Evolutionary conservation across 1,140 invertebrate species (phyloP), one percentile per base, ranked within the genome.

Genomic region (Mylabris phalerata): DNA sequence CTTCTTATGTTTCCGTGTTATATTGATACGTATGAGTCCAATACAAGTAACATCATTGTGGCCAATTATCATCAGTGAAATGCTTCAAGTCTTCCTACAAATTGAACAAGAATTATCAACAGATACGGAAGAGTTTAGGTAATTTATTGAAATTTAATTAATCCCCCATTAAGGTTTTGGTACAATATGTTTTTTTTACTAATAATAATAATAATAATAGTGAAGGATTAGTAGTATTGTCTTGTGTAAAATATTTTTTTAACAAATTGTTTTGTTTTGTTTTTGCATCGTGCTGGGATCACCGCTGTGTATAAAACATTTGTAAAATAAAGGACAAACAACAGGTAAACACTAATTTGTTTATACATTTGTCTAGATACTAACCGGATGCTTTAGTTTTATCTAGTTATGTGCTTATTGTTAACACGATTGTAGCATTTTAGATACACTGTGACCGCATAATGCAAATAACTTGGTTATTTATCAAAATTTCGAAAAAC

Each of bases 61-160:
- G 94, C 94, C 94, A 4, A 89, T 91, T 42, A 93, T 97, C 66
- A 92, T 96, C 51, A 92, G 90, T 44, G 94, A 97, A 82, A 83
- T 96, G 78, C 89, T 94, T 55, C 90, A 94, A 78, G 91, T 94
- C 3, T 90, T 95, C 64, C 75, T 94, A 27, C 88, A 92, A 70
- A 91, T 96, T 67, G 93, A 96, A 73, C 89, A 93, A 68, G 90
- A 95, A 69, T 72, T 95, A 9, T 83, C 80, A 42, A 84, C 84
- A 32, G 88, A 92, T 60, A 82, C 80, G 9, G 90, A 92, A 69
- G 87, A 91, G 68, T 87, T 88, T 67, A 89, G 84, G 89, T 92
- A 42, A 42, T 9, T 42, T 42, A 42, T 42, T 42, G 0, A 42
- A 9, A 42, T n/a, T n/a, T 42, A 10, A 40, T 7, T 40, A 7